Evolutionary conservation across 2,888 invertebrate species (phyloP), one percentile per base, ranked within the genome.

Genomic region (Harpalus rufipes): DNA sequence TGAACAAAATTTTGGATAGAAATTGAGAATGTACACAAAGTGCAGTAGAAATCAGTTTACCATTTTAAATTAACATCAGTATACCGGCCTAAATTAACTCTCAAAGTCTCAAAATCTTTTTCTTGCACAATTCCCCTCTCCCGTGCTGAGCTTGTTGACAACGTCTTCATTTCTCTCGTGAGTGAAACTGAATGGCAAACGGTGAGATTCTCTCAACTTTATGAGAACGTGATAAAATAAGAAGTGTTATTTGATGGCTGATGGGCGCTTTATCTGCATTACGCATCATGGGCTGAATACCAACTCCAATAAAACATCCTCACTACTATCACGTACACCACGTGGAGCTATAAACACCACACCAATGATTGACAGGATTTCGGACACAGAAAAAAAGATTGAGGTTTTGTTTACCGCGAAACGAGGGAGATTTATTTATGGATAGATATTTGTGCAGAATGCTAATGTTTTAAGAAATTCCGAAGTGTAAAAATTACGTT

Each of bases 171-270:
- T 51, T n/a, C 32, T 32, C 18, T 18, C 44, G 61, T 61, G 25
- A 63, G 10, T 63, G 63, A 63, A 21, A 63, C 63, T 18, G 25
- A 25, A 21, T 21, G 63, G 63, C 8, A 63, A 25, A 21, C 18
- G 63, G 63, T 10, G 21, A 21, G 25, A 63, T 68, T 68, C 68
- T 39, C 39, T 12, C 68, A 68, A 74, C 18, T 74, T 74, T 74
- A 74, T 74, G 41, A 18, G 14, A 51, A 74, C 72, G 72, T 74
- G 72, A 74, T 74, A 44, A 68, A 44, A 74, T 44, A 74, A 44
- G 44, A 74, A 74, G 72, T 74, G 44, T 44, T 74, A 74, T 74
- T 44, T 74, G 72, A 74, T 74, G 72, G 72, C 18, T 44, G 72
- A 51, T 74, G 72, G 72, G 72, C 44, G 51, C 44, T 74, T 74